A percentile compares a stretch with the other conserved stretches of the same genome.
phyloP scores from a whole-genome alignment of 2,797 vertebrate genomes.

The Artibeus lituratus region DNA sequence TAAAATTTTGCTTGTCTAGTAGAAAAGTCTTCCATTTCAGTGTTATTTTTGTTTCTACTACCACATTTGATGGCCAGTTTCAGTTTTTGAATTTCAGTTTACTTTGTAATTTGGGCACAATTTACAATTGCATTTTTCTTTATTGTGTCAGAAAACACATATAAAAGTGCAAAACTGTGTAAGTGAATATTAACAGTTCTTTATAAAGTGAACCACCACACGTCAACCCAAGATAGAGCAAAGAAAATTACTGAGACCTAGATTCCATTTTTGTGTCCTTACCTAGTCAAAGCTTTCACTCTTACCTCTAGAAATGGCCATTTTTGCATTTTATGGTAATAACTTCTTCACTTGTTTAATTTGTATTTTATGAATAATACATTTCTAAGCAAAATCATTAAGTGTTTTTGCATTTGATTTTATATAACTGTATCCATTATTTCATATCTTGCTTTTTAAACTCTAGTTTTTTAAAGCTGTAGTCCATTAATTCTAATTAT shows the following conservation, averaged over 20 bases:
- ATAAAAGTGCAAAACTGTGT: not conserved
- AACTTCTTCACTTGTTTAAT: not conserved
- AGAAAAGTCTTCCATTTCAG: not conserved
- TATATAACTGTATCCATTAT: not conserved
- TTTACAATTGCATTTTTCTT: not conserved
- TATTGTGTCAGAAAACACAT: not conserved
- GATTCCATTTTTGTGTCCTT: not conserved
- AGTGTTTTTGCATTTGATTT: not conserved
- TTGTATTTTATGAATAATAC: not conserved
- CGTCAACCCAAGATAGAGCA: not conserved
- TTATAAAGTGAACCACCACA: not conserved
- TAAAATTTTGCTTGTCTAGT: not conserved
- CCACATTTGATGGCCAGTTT: not conserved
- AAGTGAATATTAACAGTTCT: not conserved
- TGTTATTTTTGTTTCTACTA: not conserved
- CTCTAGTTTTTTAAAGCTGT: not conserved
- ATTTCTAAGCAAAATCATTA: not conserved
- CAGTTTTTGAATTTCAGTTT: not conserved
- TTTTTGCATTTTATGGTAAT: not conserved
- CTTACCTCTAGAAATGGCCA: not conserved
- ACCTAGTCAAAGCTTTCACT: not conserved
- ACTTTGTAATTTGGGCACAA: not conserved
- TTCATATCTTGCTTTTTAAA: not conserved
- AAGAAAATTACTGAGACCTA: not conserved
- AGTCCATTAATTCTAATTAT: not conserved